Evolutionary conservation across 2,888 invertebrate species (phyloP), one percentile per base, ranked within the genome.

Genomic region (Hydraecia micacea): DNA sequence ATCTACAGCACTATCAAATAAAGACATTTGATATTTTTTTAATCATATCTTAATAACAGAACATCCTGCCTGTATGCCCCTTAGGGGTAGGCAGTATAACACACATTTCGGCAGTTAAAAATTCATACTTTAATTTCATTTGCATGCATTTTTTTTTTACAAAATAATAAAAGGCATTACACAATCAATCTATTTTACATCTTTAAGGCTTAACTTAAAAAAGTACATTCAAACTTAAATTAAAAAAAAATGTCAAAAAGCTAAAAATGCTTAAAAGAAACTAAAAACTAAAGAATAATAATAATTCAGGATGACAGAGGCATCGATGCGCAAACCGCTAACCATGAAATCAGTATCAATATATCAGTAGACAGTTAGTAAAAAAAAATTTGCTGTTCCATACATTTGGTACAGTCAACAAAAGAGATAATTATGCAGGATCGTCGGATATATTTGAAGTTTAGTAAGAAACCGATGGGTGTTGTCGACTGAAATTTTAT

Each of bases 181-280:
- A 75, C 42, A 75, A 28, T 32, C 8, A n/a, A 32, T 60, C 1
- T 2, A 46, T 49, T 5, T 52, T 11, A n/a, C 11, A 52, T 52
- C 25, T 3, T 36, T 9, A 18, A 55, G 18, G 8, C 21, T 39
- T 9, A 69, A 69, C 69, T 25, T 52, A 68, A 68, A 15, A 32
- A 36, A 15, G 0, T 52, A 21, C n/a, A 60, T 7, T 11, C n/a
- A n/a, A 70, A 36, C 32, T 36, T 69, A 36, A 49, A 25, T 8
- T 11, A 46, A 63, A 63, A 68, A 28, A 36, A 60, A n/a, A 7
- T 2, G 60, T 70, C 60, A 70, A 36, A 49, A 36, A 36, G 58
- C 70, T 70, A 70, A 70, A 58, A 70, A 70, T 36, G 70, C 70
- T 60, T 70, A 36, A 7, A 70, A 60, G 0, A 60, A 60, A 70